A percentile compares a stretch with the other conserved stretches of the same genome.
Conservation (phyloP, 2,888 invertebrate genomes). For the Tenthredo scrophulariae region DNA sequence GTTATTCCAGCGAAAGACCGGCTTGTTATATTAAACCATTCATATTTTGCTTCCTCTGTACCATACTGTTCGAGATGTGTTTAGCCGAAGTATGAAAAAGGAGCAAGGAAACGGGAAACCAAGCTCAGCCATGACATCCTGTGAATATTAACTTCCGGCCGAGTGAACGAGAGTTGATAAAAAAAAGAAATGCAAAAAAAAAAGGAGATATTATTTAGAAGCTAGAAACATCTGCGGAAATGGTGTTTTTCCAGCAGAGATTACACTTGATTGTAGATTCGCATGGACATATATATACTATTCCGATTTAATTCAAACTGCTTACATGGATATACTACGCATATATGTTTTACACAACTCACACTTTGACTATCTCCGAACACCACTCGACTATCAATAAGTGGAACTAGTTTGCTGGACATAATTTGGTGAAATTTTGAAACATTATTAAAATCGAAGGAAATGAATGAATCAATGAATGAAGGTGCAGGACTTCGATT, state of each 20-base stretch:
- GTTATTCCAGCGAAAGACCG: not conserved
- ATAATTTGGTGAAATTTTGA: not conserved
- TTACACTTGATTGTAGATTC: not conserved
- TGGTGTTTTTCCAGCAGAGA: not conserved
- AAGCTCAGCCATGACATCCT: not conserved
- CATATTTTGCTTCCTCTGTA: not conserved
- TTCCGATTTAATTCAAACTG: not conserved
- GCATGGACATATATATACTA: not conserved
- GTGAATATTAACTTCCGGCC: not conserved
- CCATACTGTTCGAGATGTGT: not conserved
- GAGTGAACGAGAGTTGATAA: not conserved
- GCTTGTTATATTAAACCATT: not conserved
- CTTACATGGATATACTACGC: not conserved
- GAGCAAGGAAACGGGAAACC: conserved; percentile 4
- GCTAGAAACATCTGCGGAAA: not conserved
- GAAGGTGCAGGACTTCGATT: not conserved
- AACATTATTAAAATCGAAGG: not conserved
- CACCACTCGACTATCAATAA: not conserved
- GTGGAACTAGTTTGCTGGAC: not conserved
- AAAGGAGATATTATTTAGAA: not conserved
- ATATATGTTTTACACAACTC: not conserved
- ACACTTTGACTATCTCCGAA: not conserved
- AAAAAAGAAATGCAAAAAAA: not conserved
- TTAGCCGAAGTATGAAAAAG: not conserved
- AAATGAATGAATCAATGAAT: not conserved